Evolutionary conservation across 1,140 invertebrate genomes (phyloP), one percentile per base, ranked within the genome.

Genomic region (Lithobius niger): DNA sequence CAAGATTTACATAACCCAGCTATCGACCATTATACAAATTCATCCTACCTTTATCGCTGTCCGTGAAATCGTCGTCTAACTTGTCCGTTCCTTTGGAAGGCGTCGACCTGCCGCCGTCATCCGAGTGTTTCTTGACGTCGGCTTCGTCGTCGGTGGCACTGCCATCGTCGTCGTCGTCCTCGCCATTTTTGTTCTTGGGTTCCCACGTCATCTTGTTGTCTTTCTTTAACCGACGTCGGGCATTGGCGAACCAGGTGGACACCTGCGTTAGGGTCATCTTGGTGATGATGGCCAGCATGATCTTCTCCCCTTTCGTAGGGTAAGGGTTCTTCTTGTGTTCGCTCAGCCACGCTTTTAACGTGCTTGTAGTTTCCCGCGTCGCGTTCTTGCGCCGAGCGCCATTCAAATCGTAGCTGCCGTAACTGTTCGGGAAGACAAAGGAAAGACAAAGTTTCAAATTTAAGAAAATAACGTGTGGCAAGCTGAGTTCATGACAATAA

Each of bases 161-260:
- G 62, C 86, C 77, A 15, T 2, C 22, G 26, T 85, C 84, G 64
- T 93, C 89, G 63, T 91, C 88, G 65, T 92, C 89, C 64, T 90
- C 86, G 60, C 90, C 87, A 18, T 84, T 88, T 70, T 88, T 86
- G 72, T 91, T 91, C 67, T 90, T 86, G 42, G 89, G 88, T 66
- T 91, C 88, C 90, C 90, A 97, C 28, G 93, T 97, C 92, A 97
- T 97, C 73, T 98, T 98, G 74, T 98, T 98, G 73, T 99, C 95
- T 69, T 99, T 99, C 77, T 99, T 98, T 58, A 96, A 79, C 59
- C 92, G 79, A 68, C 92, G 77, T 59, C 92, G 77, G 13, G 95
- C 95, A 70, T 99, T 99, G 27, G 95, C 95, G 68, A 99, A 98
- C 95, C 95, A 99, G 65, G 95, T 98, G 22, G 93, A 97, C 27